phyloP scores from a whole-genome alignment of 1,140 invertebrate species.

The Hermetia illucens region DNA sequence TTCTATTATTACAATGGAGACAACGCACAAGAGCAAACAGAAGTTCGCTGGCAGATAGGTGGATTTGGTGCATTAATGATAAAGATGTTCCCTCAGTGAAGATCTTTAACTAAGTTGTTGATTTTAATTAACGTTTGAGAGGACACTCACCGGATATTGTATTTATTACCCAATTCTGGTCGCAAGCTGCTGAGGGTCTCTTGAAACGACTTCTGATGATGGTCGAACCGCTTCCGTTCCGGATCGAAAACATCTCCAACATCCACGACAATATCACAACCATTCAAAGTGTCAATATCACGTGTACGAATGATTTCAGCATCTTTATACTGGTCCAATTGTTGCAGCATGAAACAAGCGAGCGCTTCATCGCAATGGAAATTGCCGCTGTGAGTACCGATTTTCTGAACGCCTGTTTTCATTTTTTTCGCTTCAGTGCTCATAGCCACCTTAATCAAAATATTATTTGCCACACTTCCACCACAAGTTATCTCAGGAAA shows the following conservation, averaged over 20 bases:
- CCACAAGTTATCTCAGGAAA: no score
- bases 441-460: no score
- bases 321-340: constrained; percentile 64
- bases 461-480: no score
- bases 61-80: no score
- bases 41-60: no score
- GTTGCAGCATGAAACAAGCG: constrained; percentile 81
- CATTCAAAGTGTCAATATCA: constrained; percentile 45
- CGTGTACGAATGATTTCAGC: constrained; percentile 66
- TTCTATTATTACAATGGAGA: no score
- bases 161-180: constrained; percentile 36
- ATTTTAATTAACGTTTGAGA: constrained; percentile 10
- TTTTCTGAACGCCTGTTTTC: constrained; percentile 28
- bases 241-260: constrained; percentile 85
- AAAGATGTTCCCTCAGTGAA: no score
- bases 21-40: no score
- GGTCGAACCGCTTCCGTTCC: constrained; percentile 69
- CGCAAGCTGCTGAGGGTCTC: constrained; percentile 40
- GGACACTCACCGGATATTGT: constrained; percentile 36
- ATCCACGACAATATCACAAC: constrained; percentile 92
- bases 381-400: constrained; percentile 63
- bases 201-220: constrained; percentile 73
- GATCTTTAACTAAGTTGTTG: no score
- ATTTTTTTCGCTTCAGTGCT: constrained; percentile 1
- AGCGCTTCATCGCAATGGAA: constrained; percentile 96